phyloP scores from a whole-genome alignment of 2,113 vertebrate genomes.

The Pteronura brasiliensis region DNA sequence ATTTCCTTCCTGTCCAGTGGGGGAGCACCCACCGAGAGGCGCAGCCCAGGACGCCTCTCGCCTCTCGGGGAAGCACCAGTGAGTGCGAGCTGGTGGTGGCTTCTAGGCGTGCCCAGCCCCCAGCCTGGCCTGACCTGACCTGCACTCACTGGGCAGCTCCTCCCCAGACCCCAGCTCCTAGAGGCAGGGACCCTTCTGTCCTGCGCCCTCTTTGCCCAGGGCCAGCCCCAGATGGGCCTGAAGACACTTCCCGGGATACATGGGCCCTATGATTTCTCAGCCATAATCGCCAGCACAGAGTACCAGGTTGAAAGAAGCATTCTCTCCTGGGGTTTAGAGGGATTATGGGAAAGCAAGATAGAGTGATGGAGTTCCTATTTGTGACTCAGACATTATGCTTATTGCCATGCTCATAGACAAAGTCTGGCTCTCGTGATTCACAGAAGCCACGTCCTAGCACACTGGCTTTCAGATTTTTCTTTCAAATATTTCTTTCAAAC shows the following conservation, averaged over 20 bases:
- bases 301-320: rapidly evolving
- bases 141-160: too few species aligned
- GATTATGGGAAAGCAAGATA: rapidly evolving
- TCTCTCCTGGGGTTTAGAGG: not conserved
- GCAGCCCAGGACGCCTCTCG: not conserved
- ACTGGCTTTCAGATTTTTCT: not conserved
- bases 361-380: rapidly evolving
- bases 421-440: not conserved
- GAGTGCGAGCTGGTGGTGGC: rapidly evolving
- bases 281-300: rapidly evolving
- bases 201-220: too few species aligned
- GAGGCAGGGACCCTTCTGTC: not conserved
- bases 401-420: rapidly evolving
- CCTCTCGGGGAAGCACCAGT: not conserved
- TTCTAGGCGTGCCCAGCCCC: too few species aligned
- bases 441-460: not conserved
- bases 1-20: not conserved
- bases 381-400: not conserved
- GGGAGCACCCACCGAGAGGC: not conserved
- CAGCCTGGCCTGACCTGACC: rapidly evolving
- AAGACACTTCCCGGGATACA: not conserved
- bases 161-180: not conserved
- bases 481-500: not conserved
- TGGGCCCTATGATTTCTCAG: not conserved
- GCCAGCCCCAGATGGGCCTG: too few species aligned